Conservation (phyloP, 2,797 vertebrate species). For the Danionella dracula region DNA sequence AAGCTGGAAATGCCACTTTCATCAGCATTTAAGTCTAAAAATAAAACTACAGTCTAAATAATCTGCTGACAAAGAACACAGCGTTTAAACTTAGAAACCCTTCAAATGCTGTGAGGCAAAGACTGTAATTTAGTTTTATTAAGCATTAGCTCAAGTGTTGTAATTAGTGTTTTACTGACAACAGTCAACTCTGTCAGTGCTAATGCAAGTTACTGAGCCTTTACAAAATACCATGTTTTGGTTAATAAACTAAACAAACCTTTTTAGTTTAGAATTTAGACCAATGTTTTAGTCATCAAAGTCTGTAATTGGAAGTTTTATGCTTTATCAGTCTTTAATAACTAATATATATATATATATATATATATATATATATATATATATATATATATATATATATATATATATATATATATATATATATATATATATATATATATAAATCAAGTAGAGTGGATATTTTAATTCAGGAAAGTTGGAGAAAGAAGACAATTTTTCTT, state of each 20-base stretch:
- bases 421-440: too few species aligned
- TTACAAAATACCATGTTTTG: background rate
- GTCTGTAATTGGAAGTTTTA: too few species aligned
- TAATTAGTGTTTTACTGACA: conserved; percentile 46
- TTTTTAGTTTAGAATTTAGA: too few species aligned
- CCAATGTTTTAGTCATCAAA: too few species aligned
- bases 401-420: too few species aligned
- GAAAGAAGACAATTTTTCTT: background rate
- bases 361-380: too few species aligned
- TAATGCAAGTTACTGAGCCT: conserved; percentile 39
- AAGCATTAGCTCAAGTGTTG: conserved; percentile 44
- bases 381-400: too few species aligned
- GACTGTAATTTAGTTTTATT: conserved; percentile 43
- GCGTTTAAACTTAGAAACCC: conserved; percentile 10
- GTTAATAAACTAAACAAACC: too few species aligned
- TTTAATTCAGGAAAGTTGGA: background rate
- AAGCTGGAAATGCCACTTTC: background rate
- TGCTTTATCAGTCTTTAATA: too few species aligned
- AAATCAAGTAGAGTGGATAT: too few species aligned
- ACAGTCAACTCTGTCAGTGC: conserved; percentile 39
- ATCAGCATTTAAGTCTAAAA: background rate
- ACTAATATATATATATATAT: too few species aligned
- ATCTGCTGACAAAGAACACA: conserved; percentile 27
- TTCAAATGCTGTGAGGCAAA: conserved; percentile 21
- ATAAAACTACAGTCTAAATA: background rate